Percentiles rank a stretch among this genome's conserved stretches.
These are phyloP conservation scores for Epirrhoe tristata DNA, from an alignment of 2,888 invertebrate genomes.

Conservation along the genomic window DNA sequence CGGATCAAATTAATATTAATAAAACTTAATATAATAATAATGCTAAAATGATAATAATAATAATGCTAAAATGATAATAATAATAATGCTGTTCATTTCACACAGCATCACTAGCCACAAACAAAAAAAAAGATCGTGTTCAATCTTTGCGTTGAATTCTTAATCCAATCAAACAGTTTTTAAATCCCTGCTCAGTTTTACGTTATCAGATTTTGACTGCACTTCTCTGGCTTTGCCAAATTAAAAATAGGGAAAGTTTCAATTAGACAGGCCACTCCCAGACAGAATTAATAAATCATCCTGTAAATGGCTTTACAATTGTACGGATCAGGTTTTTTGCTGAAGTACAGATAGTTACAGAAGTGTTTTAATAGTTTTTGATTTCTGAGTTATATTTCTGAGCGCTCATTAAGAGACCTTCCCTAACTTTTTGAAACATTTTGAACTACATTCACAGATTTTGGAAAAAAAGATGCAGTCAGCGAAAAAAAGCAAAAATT, in stretches of 20 bases:
- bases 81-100: too few species aligned
- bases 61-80: too few species aligned
- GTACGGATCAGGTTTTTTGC: constrained; percentile 58
- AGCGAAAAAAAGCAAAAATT: too few species aligned
- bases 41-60: too few species aligned
- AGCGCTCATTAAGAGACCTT: too few species aligned
- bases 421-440: too few species aligned
- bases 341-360: constrained; percentile 44
- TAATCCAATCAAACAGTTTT: not conserved
- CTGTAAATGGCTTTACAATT: constrained; percentile 56
- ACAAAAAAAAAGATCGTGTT: not conserved
- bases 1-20: too few species aligned
- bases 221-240: constrained; percentile 40
- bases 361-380: constrained; percentile 21
- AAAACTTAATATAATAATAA: too few species aligned
- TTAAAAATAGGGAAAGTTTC: constrained; percentile 47
- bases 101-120: too few species aligned
- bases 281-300: constrained; percentile 65
- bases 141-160: not conserved
- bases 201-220: constrained; percentile 23
- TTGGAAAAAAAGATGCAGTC: too few species aligned
- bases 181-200: constrained; percentile 8
- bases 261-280: constrained; percentile 49
- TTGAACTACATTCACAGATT: too few species aligned
- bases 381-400: too few species aligned